Evolutionary conservation across 2,888 invertebrate species (phyloP).

Genomic region (Tribolium freemani): DNA sequence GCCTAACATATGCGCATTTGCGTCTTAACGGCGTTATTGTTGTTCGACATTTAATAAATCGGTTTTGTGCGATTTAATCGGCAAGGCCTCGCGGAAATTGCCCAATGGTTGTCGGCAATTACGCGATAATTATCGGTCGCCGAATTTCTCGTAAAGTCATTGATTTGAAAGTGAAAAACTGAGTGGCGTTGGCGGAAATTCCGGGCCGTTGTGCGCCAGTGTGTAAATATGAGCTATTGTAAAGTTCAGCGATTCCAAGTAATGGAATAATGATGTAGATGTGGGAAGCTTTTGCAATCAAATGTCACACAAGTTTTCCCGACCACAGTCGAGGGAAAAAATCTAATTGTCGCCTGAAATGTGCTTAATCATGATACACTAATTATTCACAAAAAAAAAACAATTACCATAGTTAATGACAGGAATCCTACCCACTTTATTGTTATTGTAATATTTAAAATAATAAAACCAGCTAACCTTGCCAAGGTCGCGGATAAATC

Average conservation of each 20-base stretch:
- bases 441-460: constrained; percentile 44
- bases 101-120: constrained; percentile 21
- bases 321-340: constrained; percentile 7
- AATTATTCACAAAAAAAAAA: constrained; percentile 35
- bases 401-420: constrained; percentile 44
- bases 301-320: constrained; percentile 16
- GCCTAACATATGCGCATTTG: constrained; percentile 26
- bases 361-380: constrained; percentile 43
- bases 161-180: not conserved
- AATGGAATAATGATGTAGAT: constrained; percentile 25
- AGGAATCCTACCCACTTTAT: constrained; percentile 39
- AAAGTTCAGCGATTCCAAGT: constrained; percentile 17
- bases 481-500: constrained; percentile 49
- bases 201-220: not conserved
- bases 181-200: constrained; percentile 17
- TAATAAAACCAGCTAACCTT: constrained; percentile 48
- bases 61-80: constrained; percentile 30
- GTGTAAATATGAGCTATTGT: not conserved
- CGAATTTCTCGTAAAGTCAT: not conserved
- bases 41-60: constrained; percentile 29
- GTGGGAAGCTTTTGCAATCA: constrained; percentile 30
- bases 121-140: constrained; percentile 11
- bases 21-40: constrained; percentile 28
- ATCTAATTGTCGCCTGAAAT: constrained; percentile 40
- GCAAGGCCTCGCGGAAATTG: constrained; percentile 22